Evolutionary conservation across 1,140 invertebrate species (phyloP), one percentile per base, ranked within the genome.

Genomic region (Calephelis nemesis): DNA sequence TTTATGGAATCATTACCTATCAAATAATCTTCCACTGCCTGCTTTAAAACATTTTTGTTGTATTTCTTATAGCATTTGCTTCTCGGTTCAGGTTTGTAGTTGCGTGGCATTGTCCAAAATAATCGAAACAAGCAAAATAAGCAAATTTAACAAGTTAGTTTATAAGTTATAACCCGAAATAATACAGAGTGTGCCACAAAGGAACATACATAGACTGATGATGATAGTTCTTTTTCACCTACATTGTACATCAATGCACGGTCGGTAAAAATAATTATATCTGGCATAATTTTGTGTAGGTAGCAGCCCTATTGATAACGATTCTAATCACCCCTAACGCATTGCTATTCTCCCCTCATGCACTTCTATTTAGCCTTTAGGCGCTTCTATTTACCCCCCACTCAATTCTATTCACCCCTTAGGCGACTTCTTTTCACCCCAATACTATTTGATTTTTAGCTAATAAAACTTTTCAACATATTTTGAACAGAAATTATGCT

Each of bases 361-460:
- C 67, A 52, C 45, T 63, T 68, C 67, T 63, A 68, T 68, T 68
- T 19, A 68, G 47, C 49, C 65, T 67, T 67, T 67, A 67, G 10
- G 19, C 47, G 66, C 66, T 68, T 68, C 66, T 68, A 68, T 68
- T 68, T 62, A 62, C 66, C 66, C 60, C 66, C 10, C n/a, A 68
- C 66, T 63, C 47, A 62, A 68, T 63, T 68, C 60, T 47, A 68
- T 50, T 52, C 60, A 52, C 67, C 58, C 66, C 58, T 68, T 30
- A 68, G 58, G 66, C 19, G 50, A n/a, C 50, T 45, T 67, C 65
- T 67, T 58, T 67, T 67, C 49, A 67, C 65, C 52, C 65, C 65
- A 45, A 67, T 47, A 39, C 42, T 49, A 54, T 13, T 54, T 11
- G 42, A 58, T 54, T 60, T 67, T 8, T 47, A 67, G 15, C 42